These are phyloP conservation scores for Chaetogeoica ovagalla DNA, from an alignment of 2,888 invertebrate species.

Conservation along the genomic window DNA sequence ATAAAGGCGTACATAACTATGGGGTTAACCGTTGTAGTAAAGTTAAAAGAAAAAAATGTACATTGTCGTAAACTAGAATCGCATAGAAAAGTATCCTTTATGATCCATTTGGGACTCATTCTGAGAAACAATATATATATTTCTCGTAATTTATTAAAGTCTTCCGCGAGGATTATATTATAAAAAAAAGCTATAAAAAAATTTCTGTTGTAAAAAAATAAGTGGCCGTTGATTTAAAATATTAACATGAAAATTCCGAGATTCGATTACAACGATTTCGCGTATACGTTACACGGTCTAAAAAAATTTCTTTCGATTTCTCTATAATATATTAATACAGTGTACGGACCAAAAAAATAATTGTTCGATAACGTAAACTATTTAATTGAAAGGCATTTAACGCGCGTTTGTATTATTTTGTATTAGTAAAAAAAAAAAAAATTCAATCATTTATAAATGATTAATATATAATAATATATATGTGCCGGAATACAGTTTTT, in stretches of 20 bases:
- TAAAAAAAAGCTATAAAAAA: no score
- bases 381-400: neutral
- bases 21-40: neutral
- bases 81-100: conserved; percentile 2
- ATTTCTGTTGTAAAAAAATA: neutral
- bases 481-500: neutral
- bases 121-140: neutral
- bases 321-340: no score
- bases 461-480: neutral
- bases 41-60: neutral
- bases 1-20: neutral
- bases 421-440: no score
- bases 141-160: conserved; percentile 3
- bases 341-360: neutral
- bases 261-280: neutral
- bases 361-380: neutral
- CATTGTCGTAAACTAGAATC: neutral
- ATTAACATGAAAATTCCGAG: neutral
- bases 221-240: neutral
- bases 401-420: no score
- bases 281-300: neutral
- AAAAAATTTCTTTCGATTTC: neutral
- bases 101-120: conserved; percentile 11
- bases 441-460: conserved; percentile 15
- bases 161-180: neutral